phyloP scores from a whole-genome alignment of 2,797 vertebrate species.

The Pangasius krempfi region DNA sequence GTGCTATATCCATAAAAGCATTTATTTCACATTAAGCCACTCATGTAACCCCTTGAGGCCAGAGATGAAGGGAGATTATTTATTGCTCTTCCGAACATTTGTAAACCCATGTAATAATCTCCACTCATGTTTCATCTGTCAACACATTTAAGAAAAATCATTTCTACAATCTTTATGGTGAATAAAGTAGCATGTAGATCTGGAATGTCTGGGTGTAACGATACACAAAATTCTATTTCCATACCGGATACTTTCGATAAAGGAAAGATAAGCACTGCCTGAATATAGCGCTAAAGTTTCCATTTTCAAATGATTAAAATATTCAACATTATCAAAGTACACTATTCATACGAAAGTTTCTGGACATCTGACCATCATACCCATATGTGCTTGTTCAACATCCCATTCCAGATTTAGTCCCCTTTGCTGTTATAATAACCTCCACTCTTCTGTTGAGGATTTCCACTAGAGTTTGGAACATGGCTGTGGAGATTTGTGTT shows the following conservation, averaged over 20 bases:
- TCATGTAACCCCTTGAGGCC: constrained; percentile 28
- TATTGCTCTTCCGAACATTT: constrained; percentile 32
- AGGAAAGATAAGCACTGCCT: background rate
- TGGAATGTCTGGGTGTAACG: background rate
- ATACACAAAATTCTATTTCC: background rate
- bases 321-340: background rate
- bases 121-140: constrained; percentile 24
- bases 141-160: background rate
- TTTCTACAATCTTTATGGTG: background rate
- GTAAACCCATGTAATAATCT: constrained; percentile 20
- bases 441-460: background rate
- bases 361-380: background rate
- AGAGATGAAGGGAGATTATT: constrained; percentile 48
- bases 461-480: background rate
- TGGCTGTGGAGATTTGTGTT: background rate
- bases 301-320: background rate
- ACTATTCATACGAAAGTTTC: background rate
- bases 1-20: constrained; percentile 1
- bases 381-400: background rate
- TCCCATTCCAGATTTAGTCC: background rate
- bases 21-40: constrained; percentile 6
- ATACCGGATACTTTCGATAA: background rate
- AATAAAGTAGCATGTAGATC: background rate
- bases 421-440: background rate
- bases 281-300: background rate